These are phyloP conservation scores for Myrmecophaga tridactyla DNA, from an alignment of 2,113 vertebrate genomes.

Conservation along the genomic window DNA sequence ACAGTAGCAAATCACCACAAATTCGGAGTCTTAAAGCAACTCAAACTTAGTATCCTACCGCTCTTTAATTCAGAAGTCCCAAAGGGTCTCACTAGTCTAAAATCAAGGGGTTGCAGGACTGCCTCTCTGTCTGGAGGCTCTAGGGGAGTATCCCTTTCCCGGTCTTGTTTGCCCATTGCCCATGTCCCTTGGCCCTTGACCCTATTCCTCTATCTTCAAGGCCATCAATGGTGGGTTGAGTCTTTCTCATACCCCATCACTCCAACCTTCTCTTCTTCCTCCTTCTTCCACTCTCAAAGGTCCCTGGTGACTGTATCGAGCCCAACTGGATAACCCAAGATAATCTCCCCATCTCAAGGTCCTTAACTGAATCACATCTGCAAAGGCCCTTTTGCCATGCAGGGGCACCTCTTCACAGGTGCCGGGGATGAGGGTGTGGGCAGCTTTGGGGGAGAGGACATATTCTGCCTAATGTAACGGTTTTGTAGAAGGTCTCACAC, in stretches of 20 bases:
- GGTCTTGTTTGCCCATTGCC: background rate
- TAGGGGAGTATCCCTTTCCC: background rate
- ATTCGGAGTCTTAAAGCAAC: too few species aligned
- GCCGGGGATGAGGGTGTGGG: rapidly evolving
- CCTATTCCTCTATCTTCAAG: too few species aligned
- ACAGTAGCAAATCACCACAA: too few species aligned
- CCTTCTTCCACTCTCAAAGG: background rate
- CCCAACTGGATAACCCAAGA: background rate
- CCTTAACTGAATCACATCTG: background rate
- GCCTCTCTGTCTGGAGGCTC: background rate
- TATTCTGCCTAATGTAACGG: too few species aligned
- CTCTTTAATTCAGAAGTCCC: background rate
- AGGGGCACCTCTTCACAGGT: background rate
- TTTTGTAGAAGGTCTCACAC: too few species aligned
- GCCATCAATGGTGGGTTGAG: too few species aligned
- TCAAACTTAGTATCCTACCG: rapidly evolving
- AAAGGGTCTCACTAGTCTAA: background rate
- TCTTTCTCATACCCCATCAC: background rate
- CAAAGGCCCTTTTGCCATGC: background rate
- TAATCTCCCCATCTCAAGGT: background rate
- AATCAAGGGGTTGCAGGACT: background rate
- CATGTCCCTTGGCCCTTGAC: rapidly evolving
- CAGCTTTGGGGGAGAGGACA: too few species aligned
- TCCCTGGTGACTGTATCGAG: background rate
- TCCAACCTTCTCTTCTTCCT: background rate